These are phyloP conservation scores for Acronicta alni DNA, from an alignment of 2,888 invertebrate genomes.

Conservation along the genomic window DNA sequence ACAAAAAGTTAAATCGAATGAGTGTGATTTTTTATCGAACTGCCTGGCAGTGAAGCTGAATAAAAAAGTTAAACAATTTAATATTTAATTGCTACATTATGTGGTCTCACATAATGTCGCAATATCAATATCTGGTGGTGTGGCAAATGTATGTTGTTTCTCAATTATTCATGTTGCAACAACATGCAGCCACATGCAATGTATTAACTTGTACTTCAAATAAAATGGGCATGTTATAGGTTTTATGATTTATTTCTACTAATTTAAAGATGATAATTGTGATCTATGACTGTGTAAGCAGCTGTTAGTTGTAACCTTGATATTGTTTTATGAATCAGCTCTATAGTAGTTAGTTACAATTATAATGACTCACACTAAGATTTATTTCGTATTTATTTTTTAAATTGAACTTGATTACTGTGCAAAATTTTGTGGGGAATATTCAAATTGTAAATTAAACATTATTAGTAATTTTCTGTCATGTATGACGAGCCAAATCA, in stretches of 20 bases:
- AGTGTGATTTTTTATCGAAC: conserved; percentile 24
- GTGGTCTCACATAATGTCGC: conserved; percentile 23
- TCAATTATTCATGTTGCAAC: conserved; percentile 23
- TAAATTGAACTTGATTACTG: no score
- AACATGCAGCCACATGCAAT: conserved; percentile 15
- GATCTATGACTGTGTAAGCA: conserved; percentile 11
- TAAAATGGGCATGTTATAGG: background rate
- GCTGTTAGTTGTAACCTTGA: conserved; percentile 21
- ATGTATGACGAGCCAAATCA: no score
- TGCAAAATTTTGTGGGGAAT: no score
- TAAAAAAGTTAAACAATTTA: conserved; percentile 39
- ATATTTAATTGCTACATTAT: conserved; percentile 15
- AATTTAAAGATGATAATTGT: background rate
- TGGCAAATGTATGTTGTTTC: conserved; percentile 32
- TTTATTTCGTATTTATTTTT: no score
- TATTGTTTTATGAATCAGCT: conserved; percentile 13
- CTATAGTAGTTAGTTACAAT: background rate
- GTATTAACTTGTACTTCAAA: conserved; percentile 6
- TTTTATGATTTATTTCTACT: background rate
- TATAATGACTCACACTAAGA: no score
- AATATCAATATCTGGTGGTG: no score
- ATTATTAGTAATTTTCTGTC: no score
- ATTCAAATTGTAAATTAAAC: no score
- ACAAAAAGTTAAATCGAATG: conserved; percentile 26
- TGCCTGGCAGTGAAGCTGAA: conserved; percentile 10